phyloP scores from a whole-genome alignment of 2,113 vertebrate species.

The Sinocyclocheilus anophthalmus region DNA sequence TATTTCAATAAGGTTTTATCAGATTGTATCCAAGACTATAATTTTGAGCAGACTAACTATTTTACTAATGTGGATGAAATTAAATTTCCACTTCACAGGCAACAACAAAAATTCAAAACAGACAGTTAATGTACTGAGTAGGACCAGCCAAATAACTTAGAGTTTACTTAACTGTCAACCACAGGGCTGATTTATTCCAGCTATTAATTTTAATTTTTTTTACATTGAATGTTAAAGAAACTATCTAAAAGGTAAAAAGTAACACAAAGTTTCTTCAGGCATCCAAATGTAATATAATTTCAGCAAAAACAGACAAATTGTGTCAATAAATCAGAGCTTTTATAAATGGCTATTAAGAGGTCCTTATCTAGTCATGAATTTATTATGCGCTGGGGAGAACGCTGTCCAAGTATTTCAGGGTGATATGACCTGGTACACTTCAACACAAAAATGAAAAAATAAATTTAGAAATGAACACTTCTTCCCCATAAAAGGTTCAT shows the following conservation, averaged over 20 bases:
- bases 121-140: neutral
- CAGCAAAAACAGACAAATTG: slow-evolving; percentile 7
- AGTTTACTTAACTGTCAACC: slow-evolving; percentile 16
- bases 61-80: neutral
- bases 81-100: neutral
- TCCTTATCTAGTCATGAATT: slow-evolving; percentile 37
- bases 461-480: slow-evolving; percentile 4
- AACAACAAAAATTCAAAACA: slow-evolving; percentile 25
- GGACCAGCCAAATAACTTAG: slow-evolving; percentile 5
- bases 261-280: neutral
- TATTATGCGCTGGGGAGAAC: slow-evolving; percentile 15
- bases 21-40: neutral
- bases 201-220: neutral
- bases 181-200: neutral
- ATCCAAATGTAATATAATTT: slow-evolving; percentile 36
- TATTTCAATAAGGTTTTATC: neutral
- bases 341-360: slow-evolving; percentile 12
- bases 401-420: slow-evolving; percentile 12
- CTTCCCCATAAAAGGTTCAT: neutral
- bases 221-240: neutral
- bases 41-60: slow-evolving; percentile 6
- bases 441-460: neutral
- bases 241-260: neutral
- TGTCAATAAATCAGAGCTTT: slow-evolving; percentile 41
- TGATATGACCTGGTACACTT: slow-evolving; percentile 10